Conservation (phyloP, 2,797 vertebrate species). For the Mormyrops boulengeri region DNA sequence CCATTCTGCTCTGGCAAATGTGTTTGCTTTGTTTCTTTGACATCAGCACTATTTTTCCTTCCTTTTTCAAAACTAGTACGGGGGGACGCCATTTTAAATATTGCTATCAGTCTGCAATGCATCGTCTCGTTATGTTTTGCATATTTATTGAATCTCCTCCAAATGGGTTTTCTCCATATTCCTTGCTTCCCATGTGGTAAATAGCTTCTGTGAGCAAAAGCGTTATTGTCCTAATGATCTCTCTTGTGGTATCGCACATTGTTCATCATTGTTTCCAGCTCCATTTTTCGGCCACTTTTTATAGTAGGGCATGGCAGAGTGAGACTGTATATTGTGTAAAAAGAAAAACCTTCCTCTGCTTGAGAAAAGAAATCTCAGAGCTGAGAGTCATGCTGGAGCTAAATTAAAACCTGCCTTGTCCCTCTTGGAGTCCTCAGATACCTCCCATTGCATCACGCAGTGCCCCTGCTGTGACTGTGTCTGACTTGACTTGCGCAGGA, state of each 20-base stretch:
- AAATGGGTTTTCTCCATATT: slow-evolving; percentile 29
- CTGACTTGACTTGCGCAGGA: neutral
- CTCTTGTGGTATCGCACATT: slow-evolving; percentile 28
- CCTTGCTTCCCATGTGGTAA: slow-evolving; percentile 25
- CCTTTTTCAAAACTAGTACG: slow-evolving; percentile 19
- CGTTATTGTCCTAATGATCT: slow-evolving; percentile 33
- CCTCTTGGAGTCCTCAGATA: neutral
- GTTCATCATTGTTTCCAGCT: slow-evolving; percentile 17
- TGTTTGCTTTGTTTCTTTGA: slow-evolving; percentile 28
- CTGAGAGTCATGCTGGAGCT: neutral
- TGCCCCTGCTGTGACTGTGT: neutral
- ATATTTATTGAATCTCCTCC: slow-evolving; percentile 7
- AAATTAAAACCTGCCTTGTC: neutral
- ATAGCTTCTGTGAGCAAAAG: slow-evolving; percentile 35
- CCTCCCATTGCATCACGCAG: neutral
- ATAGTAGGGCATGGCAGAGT: neutral
- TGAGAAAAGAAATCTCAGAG: neutral
- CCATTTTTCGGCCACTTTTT: slow-evolving; percentile 15
- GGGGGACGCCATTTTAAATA: neutral
- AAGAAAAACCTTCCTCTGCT: neutral
- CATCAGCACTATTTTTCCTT: neutral
- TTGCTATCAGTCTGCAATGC: slow-evolving; percentile 33
- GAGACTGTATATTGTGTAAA: neutral
- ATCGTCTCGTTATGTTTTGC: slow-evolving; percentile 29
- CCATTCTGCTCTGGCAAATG: slow-evolving; percentile 41